Base-by-base conservation (phyloP, 2,113 vertebrate species). In the Cacatua alba region DNA sequence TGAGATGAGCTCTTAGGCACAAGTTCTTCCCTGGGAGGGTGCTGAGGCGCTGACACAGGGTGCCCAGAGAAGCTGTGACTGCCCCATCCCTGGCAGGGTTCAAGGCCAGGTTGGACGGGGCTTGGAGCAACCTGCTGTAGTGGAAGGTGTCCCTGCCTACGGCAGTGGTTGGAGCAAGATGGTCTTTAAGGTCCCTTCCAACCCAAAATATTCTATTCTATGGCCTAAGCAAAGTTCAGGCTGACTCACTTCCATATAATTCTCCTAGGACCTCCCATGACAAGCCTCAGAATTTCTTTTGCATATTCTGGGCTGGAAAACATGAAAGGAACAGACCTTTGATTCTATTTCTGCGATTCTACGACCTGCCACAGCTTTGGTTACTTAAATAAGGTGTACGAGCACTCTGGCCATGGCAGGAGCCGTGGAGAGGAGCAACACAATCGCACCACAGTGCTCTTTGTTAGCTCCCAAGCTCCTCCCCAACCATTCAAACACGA, bases 111-210 rank as follows among this genome's bases (percentile, higher is more conserved):
- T 29, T 17, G 52, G 52, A 53, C 52, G 52, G 52, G 55, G 55
- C 31, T 59, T n/a, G 55, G 55, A 59, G 55, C 20, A n/a, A 7
- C 0, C 20, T 59, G 33, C 9, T 24, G 20, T 0, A 59, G 18
- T 24, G 57, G 33, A 35, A 10, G 13, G 57, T 10, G 57, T 59
- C 57, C 57, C 9, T 59, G 33, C 20, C 13, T 37, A 37, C 35
- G 13, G 55, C 33, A 59, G 33, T 3, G 33, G 1, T 21, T 59
- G 20, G 20, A 59, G 9, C 33, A 23, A 21, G 55, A 59, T n/a
- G 55, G 21, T 13, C 55, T 59, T 10, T 59, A n/a, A n/a, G 33
- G 55, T 59, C 33, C 33, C 55, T 59, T 23, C 33, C 33, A n/a
- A 59, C 33, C 55, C 20, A 59, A n/a, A 59, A 14, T 13, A 7